phyloP scores from a whole-genome alignment of 2,797 vertebrate genomes.

The Thripadectes ignobilis region DNA sequence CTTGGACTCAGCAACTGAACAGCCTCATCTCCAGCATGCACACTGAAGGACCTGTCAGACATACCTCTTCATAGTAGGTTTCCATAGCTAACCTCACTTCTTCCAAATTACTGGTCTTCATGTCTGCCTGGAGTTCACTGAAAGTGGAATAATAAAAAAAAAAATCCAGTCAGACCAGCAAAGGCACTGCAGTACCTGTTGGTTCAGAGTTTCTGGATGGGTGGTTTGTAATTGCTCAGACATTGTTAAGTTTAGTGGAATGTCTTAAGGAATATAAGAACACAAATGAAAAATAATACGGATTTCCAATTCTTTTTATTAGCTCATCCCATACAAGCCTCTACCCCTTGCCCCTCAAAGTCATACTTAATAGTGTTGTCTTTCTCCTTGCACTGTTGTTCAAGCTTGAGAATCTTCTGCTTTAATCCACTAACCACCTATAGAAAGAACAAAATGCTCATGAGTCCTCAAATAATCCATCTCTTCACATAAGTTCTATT shows the following conservation, averaged over 20 bases:
- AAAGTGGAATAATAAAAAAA: constrained; percentile 13
- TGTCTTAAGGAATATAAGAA: background rate
- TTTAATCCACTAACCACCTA: constrained; percentile 88
- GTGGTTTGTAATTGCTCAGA: background rate
- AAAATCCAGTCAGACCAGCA: background rate
- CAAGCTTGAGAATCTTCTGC: constrained; percentile 88
- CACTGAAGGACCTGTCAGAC: background rate
- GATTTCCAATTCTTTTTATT: background rate
- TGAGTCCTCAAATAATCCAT: background rate
- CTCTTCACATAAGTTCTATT: background rate
- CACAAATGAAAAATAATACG: background rate
- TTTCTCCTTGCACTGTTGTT: constrained; percentile 92
- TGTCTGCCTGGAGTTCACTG: constrained; percentile 89
- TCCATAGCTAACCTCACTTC: constrained; percentile 90
- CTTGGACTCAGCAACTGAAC: background rate
- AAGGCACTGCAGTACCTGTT: background rate
- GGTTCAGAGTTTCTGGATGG: background rate
- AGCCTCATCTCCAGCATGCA: background rate
- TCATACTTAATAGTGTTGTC: constrained; percentile 84
- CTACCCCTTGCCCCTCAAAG: background rate
- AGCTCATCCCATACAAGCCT: background rate
- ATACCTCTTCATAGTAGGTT: constrained; percentile 90
- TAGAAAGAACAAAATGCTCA: background rate
- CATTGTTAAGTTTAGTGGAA: background rate
- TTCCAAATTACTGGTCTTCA: constrained; percentile 85